These are phyloP conservation scores for Dasysyrphus tricinctus DNA, from an alignment of 2,888 invertebrate genomes.

Conservation along the genomic window DNA sequence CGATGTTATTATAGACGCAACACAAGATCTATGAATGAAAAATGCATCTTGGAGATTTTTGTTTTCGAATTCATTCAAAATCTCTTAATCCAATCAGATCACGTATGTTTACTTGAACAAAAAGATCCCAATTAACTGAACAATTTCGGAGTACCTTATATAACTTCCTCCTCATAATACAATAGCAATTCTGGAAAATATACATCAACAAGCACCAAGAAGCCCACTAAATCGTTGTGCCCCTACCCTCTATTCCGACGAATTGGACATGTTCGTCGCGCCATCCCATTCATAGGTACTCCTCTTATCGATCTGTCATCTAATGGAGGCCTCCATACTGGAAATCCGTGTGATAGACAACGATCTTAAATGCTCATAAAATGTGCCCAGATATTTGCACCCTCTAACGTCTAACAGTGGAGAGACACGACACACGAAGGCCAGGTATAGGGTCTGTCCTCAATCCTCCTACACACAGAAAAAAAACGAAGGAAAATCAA, in stretches of 20 bases:
- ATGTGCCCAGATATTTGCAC: conserved; percentile 75
- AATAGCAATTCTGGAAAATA: conserved; percentile 58
- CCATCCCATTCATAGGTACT: conserved; percentile 59
- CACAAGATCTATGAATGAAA: conserved; percentile 65
- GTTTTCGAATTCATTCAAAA: conserved; percentile 49
- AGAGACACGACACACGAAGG: conserved; percentile 10
- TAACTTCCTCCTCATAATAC: conserved; percentile 56
- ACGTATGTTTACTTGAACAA: conserved; percentile 51
- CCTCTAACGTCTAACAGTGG: conserved; percentile 39
- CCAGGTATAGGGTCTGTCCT: conserved; percentile 40
- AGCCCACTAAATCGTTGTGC: conserved; percentile 43
- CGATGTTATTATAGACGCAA: not conserved
- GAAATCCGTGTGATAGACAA: conserved; percentile 71
- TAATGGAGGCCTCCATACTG: conserved; percentile 65
- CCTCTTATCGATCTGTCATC: conserved; percentile 70
- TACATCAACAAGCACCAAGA: conserved; percentile 44
- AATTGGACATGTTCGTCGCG: conserved; percentile 63
- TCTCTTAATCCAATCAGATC: conserved; percentile 48
- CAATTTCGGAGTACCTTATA: conserved; percentile 37
- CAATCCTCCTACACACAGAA: conserved; percentile 58
- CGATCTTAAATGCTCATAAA: conserved; percentile 74
- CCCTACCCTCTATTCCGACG: conserved; percentile 50
- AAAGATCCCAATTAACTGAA: conserved; percentile 64
- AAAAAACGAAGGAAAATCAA: too few relatives aligned
- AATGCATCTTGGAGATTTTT: conserved; percentile 42